Evolutionary conservation across 2,888 invertebrate genomes (phyloP).

Genomic region (Andrena chrysosceles): DNA sequence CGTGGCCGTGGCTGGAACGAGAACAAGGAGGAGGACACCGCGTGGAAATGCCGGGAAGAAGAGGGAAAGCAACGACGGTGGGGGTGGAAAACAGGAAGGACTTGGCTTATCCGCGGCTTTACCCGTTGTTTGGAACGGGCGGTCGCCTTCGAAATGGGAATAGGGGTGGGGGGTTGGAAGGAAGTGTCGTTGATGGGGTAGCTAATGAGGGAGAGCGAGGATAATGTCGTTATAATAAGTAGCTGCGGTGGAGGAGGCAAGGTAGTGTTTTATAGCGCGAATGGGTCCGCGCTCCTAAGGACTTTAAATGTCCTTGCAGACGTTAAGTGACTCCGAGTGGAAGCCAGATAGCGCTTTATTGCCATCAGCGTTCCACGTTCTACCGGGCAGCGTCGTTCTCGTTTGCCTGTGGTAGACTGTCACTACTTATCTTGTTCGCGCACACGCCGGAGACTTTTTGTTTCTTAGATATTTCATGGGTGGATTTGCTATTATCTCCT

Average conservation of each 20-base stretch:
- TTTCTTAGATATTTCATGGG: background rate
- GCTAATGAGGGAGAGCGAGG: conserved; percentile 74
- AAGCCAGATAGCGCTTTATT: conserved; percentile 81
- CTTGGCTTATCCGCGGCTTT: conserved; percentile 49
- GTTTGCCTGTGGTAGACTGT: conserved; percentile 32
- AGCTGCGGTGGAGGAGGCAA: conserved; percentile 67
- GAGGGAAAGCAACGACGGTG: background rate
- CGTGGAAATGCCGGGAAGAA: background rate
- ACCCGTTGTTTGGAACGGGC: conserved; percentile 48
- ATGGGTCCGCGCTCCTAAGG: conserved; percentile 64
- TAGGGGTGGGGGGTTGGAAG: conserved; percentile 57
- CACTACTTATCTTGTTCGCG: conserved; percentile 29
- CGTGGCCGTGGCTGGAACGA: conserved; percentile 5
- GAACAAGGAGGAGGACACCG: background rate
- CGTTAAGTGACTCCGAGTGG: conserved; percentile 83
- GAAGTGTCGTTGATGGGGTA: conserved; percentile 70
- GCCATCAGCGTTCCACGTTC: conserved; percentile 60
- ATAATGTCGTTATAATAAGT: conserved; percentile 81
- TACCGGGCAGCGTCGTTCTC: conserved; percentile 43
- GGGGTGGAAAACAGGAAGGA: background rate
- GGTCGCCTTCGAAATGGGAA: conserved; percentile 25
- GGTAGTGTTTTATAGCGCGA: conserved; percentile 76
- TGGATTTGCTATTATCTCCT: no score
- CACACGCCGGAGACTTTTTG: conserved; percentile 14
- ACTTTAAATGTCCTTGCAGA: conserved; percentile 77